Evolutionary conservation across 2,888 invertebrate species (phyloP), one percentile per base, ranked within the genome.

Genomic region (Gibbula magus): DNA sequence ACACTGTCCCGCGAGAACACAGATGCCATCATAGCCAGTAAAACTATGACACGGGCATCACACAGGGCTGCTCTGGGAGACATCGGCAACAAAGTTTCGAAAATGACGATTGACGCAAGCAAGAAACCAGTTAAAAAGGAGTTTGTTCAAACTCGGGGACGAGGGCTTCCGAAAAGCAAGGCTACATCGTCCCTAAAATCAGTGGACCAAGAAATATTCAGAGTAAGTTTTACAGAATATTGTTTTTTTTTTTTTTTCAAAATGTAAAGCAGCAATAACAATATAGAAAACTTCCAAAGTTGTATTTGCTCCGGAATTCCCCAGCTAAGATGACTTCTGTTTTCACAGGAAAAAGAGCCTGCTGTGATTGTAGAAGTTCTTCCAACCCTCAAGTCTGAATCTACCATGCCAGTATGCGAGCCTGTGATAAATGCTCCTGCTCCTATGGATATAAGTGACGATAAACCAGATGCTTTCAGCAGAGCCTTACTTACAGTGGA

Each of bases 61-160:
- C 87, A 86, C 10, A 84, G 91, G 75, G 86, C 89, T 54, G 89
- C 91, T 8, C 84, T 91, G 54, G 89, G 90, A 10, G 91, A 91
- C 80, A 91, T 91, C 73, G 89, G 89, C 22, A 91, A 91, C 85
- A 89, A 89, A 82, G 91, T 91, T 2, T 88, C 89, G 20, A 88
- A 87, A 5, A 86, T 89, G 54, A 86, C 87, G 13, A 85, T 87
- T 29, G 86, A 86, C 70, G 84, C 86, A 4, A 84, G 80, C 45
- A 85, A 85, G 45, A 86, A 88, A 80, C 86, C 87, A 39, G 80
- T 88, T 51, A 89, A 88, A 52, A 90, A 90, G 75, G 89, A 90
- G 82, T 89, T 89, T 54, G 80, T 89, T 51, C 86, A 86, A 67
- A 51, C 80, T 80, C 54, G 84, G 84, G 75, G 81, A 39, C n/a